Percentiles rank a stretch among this genome's conserved stretches.
These are phyloP conservation scores for Octodon degus DNA, from an alignment of 2,113 vertebrate genomes.

Conservation along the genomic window DNA sequence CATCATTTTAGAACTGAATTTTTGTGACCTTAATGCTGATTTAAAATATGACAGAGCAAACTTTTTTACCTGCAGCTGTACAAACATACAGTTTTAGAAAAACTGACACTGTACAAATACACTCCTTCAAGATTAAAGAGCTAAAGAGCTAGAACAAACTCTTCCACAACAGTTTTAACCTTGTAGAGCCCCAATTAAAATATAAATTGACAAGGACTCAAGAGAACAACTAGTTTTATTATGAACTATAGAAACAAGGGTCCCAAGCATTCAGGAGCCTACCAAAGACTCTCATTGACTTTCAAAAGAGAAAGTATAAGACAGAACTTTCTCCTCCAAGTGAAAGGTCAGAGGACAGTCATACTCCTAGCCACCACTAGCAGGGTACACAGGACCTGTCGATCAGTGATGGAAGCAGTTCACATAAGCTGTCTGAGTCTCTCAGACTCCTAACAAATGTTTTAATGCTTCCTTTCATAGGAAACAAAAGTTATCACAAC, in stretches of 20 bases:
- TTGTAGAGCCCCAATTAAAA: slow-evolving; percentile 74
- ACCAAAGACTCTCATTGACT: background rate
- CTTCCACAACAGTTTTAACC: slow-evolving; percentile 65
- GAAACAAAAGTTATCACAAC: background rate
- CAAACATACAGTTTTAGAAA: slow-evolving; percentile 60
- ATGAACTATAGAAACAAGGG: slow-evolving; percentile 54
- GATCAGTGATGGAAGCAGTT: background rate
- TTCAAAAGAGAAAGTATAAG: slow-evolving; percentile 36
- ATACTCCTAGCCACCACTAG: background rate
- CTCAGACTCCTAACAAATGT: background rate
- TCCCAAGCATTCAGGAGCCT: background rate
- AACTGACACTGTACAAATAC: slow-evolving; percentile 63
- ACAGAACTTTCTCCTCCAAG: background rate
- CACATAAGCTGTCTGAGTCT: background rate
- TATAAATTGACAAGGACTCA: slow-evolving; percentile 55
- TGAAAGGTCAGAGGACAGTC: background rate
- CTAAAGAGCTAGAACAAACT: slow-evolving; percentile 65
- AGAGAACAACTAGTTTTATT: slow-evolving; percentile 55
- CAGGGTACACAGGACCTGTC: background rate
- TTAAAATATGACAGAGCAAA: slow-evolving; percentile 74
- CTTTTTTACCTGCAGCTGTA: slow-evolving; percentile 71
- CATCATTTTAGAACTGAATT: slow-evolving; percentile 69
- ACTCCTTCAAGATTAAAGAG: slow-evolving; percentile 63
- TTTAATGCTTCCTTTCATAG: background rate
- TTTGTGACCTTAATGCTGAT: slow-evolving; percentile 77